Evolutionary conservation across 2,888 invertebrate species (phyloP), one percentile per base, ranked within the genome.

Genomic region (Caradrina kadenii): DNA sequence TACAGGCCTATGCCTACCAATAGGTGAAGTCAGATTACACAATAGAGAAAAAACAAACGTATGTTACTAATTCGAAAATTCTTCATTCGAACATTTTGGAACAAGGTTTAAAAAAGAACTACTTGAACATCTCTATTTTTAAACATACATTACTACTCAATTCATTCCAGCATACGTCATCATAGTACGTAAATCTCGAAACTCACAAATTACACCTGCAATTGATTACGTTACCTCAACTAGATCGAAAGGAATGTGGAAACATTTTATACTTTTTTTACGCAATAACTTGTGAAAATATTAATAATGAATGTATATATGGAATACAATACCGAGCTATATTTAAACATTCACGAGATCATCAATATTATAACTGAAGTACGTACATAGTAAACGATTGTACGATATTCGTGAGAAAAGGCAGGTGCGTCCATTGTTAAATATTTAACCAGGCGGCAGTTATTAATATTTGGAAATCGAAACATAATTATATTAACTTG

Each of bases 391-490:
- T 39, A 55, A 76, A 45, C 15, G 58, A 42, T 6, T 48, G 39
- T 21, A 52, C n/a, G 55, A 67, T 74, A 66, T 45, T 31, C 31
- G 76, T 69, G 74, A 52, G 78, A 77, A 48, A 7, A 26, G 11
- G 2, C 78, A 71, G 72, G 63, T 71, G 72, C 21, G 42, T 39
- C 50, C 31, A 4, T 52, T 39, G 31, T 22, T 71, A 42, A 45
- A 77, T 63, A 68, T 75, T 75, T 55, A 55, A 60, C 45, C n/a
- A 48, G 3, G 11, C 53, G 45, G 15, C 21, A 60, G 63, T 77
- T 60, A 77, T 50, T 63, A 71, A 77, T 71, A 55, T 70, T 71
- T 63, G 49, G n/a, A 77, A 70, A 70, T 52, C 21, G 77, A 74
- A 54, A 63, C 54, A 19, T 54, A 45, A 63, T 70, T 63, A 45